A percentile compares a stretch with the other conserved stretches of the same genome.
Evolutionary conservation across 2,888 invertebrate species (phyloP).

Genomic region (Caenorhabditis becei): DNA sequence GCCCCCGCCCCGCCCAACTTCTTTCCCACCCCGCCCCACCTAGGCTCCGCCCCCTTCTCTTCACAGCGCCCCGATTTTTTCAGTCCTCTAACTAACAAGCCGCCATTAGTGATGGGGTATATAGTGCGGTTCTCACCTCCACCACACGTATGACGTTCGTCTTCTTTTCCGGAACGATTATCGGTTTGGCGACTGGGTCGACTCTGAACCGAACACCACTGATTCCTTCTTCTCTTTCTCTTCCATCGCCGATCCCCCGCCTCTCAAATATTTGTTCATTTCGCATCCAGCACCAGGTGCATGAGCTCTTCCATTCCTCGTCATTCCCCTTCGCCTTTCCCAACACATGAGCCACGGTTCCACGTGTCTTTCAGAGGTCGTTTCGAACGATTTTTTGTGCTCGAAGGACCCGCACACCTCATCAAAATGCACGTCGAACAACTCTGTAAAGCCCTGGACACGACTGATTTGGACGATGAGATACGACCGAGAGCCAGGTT

Average conservation of each 20-base stretch:
- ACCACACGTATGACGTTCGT: background rate
- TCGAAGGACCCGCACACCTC: conserved; percentile 68
- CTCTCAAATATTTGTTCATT: conserved; percentile 29
- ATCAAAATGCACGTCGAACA: conserved; percentile 75
- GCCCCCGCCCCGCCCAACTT: conserved; percentile 14
- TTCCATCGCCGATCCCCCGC: background rate
- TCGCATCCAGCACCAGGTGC: conserved; percentile 1
- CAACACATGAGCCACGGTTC: background rate
- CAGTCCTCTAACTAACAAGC: conserved; percentile 37
- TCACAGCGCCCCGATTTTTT: conserved; percentile 35
- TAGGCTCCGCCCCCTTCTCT: conserved; percentile 36
- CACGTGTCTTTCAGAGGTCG: conserved; percentile 64
- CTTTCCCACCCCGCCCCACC: conserved; percentile 36
- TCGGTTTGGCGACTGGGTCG: conserved; percentile 35
- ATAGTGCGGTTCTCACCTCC: background rate
- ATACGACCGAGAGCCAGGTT: conserved; percentile 69
- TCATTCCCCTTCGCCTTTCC: background rate
- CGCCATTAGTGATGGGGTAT: background rate
- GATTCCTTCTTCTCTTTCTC: no score
- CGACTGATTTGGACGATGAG: conserved; percentile 71
- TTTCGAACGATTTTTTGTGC: conserved; percentile 69
- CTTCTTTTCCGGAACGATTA: conserved; percentile 56
- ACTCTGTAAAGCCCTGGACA: conserved; percentile 71
- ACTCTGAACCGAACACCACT: no score
- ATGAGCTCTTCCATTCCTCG: conserved; percentile 2